Evolutionary conservation across 2,113 vertebrate species (phyloP), one percentile per base, ranked within the genome.

Genomic region (Petroica traversi): DNA sequence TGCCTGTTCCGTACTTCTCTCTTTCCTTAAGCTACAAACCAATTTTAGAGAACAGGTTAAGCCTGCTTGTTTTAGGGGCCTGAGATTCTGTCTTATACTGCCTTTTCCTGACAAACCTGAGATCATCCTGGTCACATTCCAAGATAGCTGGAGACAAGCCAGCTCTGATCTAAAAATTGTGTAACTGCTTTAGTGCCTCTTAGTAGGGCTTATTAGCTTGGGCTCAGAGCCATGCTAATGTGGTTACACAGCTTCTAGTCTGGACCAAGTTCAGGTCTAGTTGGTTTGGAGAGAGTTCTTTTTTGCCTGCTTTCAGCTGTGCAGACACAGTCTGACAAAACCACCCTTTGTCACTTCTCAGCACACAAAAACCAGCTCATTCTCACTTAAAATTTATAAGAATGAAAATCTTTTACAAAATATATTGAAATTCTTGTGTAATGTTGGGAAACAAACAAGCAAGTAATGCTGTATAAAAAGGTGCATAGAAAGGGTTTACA

Each of bases 221-320:
- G 95, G 96, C 93, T 91, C 68, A 40, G 43, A 89, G 93, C 92
- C 95, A 94, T 40, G 24, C 43, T 94, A 93, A 96, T 91, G 89
- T 92, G 92, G 92, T 96, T 95, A 89, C 92, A 71, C 92, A 93
- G 96, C 95, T 97, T 92, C 96, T 93, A 89, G 80, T 87, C 89
- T 97, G 92, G 93, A 95, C 61, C 51, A 89, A 74, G 26, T 92
- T 95, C 96, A 96, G 93, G 59, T 91, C 64, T 86, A 74, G 55
- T 48, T 92, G 84, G 64, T 82, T 94, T 94, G 64, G 77, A 91
- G 34, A 9, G 51, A 77, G 38, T 36, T 87, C 51, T 77, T 59
- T 55, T 77, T 66, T 66, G 55, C 59, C 52, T 77, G 55, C 52
- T 52, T 89, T 92, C 62, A 67, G 43, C 71, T 64, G 23, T 63